Conservation (phyloP, 2,888 invertebrate genomes). For the Listrodromus nycthemerus region DNA sequence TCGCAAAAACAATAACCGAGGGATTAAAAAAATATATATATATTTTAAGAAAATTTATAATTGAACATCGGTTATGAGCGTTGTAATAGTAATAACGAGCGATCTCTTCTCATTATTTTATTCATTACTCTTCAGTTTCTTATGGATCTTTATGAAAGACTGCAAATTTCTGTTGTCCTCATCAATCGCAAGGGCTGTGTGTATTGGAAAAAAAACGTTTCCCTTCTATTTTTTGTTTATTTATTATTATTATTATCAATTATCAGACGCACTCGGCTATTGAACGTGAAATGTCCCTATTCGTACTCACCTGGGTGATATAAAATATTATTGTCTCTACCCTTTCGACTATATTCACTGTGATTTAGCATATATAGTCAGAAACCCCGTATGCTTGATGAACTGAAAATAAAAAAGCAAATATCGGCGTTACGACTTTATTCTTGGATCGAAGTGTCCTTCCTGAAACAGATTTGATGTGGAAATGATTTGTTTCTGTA, state of each 20-base stretch:
- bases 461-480: background rate
- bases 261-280: slow-evolving; percentile 35
- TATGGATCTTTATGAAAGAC: slow-evolving; percentile 58
- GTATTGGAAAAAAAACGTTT: slow-evolving; percentile 55
- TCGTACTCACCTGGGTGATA: slow-evolving; percentile 44
- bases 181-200: slow-evolving; percentile 75
- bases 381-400: slow-evolving; percentile 47
- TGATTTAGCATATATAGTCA: slow-evolving; percentile 54
- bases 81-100: slow-evolving; percentile 24
- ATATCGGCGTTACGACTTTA: slow-evolving; percentile 41
- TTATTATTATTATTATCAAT: slow-evolving; percentile 27
- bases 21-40: slow-evolving; percentile 17
- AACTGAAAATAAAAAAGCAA: slow-evolving; percentile 58
- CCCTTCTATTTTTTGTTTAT: slow-evolving; percentile 33
- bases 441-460: slow-evolving; percentile 1
- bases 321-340: slow-evolving; percentile 50
- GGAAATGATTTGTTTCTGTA: background rate
- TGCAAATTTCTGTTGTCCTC: slow-evolving; percentile 69
- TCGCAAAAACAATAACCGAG: slow-evolving; percentile 29
- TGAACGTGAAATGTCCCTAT: slow-evolving; percentile 44
- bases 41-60: slow-evolving; percentile 17
- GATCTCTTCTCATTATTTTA: slow-evolving; percentile 27
- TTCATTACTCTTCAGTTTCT: slow-evolving; percentile 7
- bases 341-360: slow-evolving; percentile 54
- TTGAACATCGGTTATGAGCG: slow-evolving; percentile 44